These are phyloP conservation scores for Drosophila setosimentum DNA, from an alignment of 2,888 invertebrate genomes.

Conservation along the genomic window DNA sequence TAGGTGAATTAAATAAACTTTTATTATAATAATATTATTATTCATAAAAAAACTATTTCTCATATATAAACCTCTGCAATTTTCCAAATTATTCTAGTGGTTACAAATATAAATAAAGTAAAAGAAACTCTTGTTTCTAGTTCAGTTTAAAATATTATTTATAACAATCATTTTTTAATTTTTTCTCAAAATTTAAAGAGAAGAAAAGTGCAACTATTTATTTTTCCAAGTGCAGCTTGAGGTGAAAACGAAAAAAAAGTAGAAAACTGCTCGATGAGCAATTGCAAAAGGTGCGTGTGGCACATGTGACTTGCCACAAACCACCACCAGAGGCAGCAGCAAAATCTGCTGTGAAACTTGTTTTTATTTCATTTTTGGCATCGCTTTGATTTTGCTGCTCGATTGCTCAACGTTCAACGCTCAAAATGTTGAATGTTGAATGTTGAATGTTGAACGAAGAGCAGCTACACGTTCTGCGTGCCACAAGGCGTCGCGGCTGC, in stretches of 20 bases:
- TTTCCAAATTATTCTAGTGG: no score
- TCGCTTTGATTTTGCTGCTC: conserved; percentile 77
- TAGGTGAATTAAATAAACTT: no score
- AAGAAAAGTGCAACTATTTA: background rate
- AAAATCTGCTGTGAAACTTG: conserved; percentile 67
- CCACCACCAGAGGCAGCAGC: conserved; percentile 64
- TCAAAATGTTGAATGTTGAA: conserved; percentile 33
- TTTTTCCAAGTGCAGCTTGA: conserved; percentile 56
- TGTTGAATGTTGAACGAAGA: background rate
- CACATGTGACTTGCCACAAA: conserved; percentile 74
- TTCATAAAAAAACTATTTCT: background rate
- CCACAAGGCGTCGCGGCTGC: conserved; percentile 4
- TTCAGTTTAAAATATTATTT: background rate
- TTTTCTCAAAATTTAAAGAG: background rate
- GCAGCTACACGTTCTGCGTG: conserved; percentile 18
- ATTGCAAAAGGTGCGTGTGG: conserved; percentile 70
- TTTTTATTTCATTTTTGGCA: conserved; percentile 57
- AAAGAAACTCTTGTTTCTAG: no score
- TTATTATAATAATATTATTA: background rate
- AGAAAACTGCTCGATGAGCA: conserved; percentile 49
- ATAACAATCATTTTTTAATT: background rate
- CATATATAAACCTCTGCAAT: no score
- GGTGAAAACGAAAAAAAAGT: conserved; percentile 60
- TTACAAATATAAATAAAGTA: no score
- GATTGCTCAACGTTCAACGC: conserved; percentile 62